A percentile compares a stretch with the other conserved stretches of the same genome.
phyloP scores from a whole-genome alignment of 2,888 invertebrate species.

The Sarcophaga subvicina region DNA sequence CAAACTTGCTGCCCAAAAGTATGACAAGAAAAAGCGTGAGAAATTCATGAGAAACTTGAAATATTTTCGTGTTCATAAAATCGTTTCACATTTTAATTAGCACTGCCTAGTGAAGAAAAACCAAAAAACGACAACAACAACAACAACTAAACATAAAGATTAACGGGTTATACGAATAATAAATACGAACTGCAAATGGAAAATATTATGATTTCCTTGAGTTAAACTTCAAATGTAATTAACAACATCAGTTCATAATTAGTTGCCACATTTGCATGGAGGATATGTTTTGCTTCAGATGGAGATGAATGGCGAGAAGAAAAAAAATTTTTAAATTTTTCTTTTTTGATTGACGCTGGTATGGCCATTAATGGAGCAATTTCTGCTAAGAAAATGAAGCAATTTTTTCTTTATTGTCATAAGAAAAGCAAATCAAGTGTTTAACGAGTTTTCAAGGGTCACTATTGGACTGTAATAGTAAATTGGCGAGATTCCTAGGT shows the following conservation, averaged over 20 bases:
- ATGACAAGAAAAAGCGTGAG: background rate
- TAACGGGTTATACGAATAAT: no score
- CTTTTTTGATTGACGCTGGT: no score
- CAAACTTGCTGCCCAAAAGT: background rate
- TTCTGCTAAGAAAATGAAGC: no score
- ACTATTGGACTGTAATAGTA: no score
- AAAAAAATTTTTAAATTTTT: background rate
- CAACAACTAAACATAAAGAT: background rate
- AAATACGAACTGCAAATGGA: background rate
- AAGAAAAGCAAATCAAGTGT: no score
- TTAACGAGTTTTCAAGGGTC: no score
- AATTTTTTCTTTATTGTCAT: no score
- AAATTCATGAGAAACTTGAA: background rate
- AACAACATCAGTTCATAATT: slow-evolving; percentile 63
- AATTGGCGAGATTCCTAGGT: no score
- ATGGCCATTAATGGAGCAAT: no score
- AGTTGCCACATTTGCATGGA: slow-evolving; percentile 1
- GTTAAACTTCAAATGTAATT: slow-evolving; percentile 55
- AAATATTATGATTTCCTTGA: slow-evolving; percentile 46
- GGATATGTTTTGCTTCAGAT: no score
- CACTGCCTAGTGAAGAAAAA: slow-evolving; percentile 33
- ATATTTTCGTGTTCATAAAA: slow-evolving; percentile 54
- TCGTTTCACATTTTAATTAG: slow-evolving; percentile 66
- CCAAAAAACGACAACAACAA: background rate
- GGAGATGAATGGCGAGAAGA: background rate